These are phyloP conservation scores for Cheilosia impressa DNA, from an alignment of 2,888 invertebrate species.

Conservation along the genomic window DNA sequence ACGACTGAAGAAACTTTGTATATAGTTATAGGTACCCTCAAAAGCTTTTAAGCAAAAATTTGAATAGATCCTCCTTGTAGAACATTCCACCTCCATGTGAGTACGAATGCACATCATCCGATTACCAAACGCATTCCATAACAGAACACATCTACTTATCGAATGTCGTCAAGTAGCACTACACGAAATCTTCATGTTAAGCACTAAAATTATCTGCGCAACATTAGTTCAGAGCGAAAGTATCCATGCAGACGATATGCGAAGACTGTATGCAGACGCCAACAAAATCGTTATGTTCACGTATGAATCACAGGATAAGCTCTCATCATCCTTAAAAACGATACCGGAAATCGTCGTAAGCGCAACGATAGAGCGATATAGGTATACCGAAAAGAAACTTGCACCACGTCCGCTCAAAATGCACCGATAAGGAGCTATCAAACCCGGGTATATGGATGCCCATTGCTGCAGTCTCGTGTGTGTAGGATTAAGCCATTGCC, in stretches of 20 bases:
- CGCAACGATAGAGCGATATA: neutral
- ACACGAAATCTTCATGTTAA: conserved; percentile 1
- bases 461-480: neutral
- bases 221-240: conserved; percentile 2
- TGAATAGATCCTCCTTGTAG: too few species aligned
- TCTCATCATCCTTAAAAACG: conserved; percentile 60
- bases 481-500: conserved; percentile 52
- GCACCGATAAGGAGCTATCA: conserved; percentile 61
- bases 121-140: conserved; percentile 5
- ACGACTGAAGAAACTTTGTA: too few species aligned
- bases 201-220: conserved; percentile 27
- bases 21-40: too few species aligned
- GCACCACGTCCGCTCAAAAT: conserved; percentile 53
- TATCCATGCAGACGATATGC: neutral
- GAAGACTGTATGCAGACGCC: neutral
- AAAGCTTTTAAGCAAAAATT: too few species aligned
- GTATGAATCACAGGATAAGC: conserved; percentile 68
- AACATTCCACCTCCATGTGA: too few species aligned
- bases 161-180: conserved; percentile 12
- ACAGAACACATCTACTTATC: conserved; percentile 7
- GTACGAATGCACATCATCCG: neutral
- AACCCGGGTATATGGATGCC: neutral
- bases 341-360: conserved; percentile 56
- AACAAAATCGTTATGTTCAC: conserved; percentile 26
- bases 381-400: conserved; percentile 24